Percentiles rank a stretch among this genome's conserved stretches.
Evolutionary conservation across 2,113 vertebrate species (phyloP).

Genomic region (Panurus biarmicus): DNA sequence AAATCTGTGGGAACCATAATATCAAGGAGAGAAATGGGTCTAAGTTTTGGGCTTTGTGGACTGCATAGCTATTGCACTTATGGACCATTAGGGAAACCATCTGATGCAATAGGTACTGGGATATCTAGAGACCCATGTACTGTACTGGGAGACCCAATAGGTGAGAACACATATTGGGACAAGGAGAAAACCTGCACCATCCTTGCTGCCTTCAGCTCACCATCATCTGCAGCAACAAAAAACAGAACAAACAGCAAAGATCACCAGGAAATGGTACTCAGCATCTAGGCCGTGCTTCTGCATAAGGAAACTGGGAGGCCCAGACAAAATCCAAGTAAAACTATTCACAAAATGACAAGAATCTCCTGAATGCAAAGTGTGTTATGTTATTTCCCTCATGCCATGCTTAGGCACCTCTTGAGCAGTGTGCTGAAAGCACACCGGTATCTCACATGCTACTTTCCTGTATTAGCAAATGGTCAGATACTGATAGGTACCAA

Average conservation of each 20-base stretch:
- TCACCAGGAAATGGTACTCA: neutral
- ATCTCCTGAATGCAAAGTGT: neutral
- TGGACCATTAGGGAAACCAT: neutral
- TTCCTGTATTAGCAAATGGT: neutral
- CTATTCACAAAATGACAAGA: neutral
- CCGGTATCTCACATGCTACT: neutral
- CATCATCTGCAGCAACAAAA: neutral
- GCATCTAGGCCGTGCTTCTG: neutral
- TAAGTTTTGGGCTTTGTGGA: neutral
- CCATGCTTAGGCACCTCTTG: neutral
- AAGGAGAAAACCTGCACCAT: neutral
- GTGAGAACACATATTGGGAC: neutral
- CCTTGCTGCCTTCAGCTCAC: neutral
- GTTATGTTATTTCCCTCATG: neutral
- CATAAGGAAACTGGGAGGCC: neutral
- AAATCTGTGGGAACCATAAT: neutral
- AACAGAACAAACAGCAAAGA: neutral
- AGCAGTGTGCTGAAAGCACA: neutral
- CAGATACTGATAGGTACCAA: neutral
- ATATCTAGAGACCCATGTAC: neutral
- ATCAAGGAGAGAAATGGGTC: neutral
- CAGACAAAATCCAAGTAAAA: neutral
- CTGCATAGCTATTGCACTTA: neutral
- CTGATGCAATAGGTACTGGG: neutral
- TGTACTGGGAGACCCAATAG: neutral